Percentiles rank a stretch among this genome's conserved stretches.
Evolutionary conservation across 2,797 vertebrate genomes (phyloP).

Genomic region (Rhadinocentrus ornatus): DNA sequence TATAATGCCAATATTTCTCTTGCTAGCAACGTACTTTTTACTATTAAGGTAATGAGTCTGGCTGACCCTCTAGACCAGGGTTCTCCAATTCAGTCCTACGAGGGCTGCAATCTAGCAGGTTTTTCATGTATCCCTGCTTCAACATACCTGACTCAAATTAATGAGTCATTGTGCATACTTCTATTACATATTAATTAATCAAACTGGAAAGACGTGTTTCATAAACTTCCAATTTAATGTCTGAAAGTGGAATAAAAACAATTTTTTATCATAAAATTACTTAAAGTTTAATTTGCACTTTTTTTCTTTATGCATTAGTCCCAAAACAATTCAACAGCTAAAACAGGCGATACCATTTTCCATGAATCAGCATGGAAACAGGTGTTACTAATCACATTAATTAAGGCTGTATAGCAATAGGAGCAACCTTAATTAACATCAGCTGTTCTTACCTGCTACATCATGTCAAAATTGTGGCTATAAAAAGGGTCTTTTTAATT

Average conservation of each 20-base stretch:
- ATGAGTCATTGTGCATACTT: no score
- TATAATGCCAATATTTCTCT: slow-evolving; percentile 11
- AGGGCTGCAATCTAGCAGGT: no score
- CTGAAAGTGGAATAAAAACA: slow-evolving; percentile 16
- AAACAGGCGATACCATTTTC: background rate
- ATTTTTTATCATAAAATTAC: slow-evolving; percentile 30
- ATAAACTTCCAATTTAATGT: slow-evolving; percentile 42
- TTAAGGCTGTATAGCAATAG: background rate
- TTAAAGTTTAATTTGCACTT: slow-evolving; percentile 1
- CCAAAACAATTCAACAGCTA: background rate
- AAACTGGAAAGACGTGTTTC: slow-evolving; percentile 28
- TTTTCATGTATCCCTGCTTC: no score
- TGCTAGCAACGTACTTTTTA: background rate
- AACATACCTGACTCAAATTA: no score
- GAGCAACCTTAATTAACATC: no score
- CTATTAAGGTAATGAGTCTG: slow-evolving; percentile 30
- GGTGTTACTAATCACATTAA: slow-evolving; percentile 4
- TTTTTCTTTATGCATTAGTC: background rate
- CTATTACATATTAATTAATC: slow-evolving; percentile 36
- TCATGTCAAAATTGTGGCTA: background rate
- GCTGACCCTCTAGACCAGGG: slow-evolving; percentile 36
- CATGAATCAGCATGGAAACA: background rate
- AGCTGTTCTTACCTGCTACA: background rate
- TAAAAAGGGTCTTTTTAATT: background rate
- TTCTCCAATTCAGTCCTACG: no score